Evolutionary conservation across 2,113 vertebrate genomes (phyloP).

Genomic region (Alectura lathami): DNA sequence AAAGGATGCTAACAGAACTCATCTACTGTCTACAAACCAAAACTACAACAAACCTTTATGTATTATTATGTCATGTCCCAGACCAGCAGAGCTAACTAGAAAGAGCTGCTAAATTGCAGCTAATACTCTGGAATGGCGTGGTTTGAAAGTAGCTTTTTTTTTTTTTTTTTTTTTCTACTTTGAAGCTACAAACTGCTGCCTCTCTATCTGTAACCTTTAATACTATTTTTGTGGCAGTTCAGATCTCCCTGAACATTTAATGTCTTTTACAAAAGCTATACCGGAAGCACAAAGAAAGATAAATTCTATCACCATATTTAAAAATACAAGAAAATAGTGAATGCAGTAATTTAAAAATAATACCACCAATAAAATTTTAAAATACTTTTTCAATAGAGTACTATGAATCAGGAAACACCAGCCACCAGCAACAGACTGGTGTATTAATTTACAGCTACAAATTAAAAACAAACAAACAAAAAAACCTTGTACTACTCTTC

Average conservation of each 20-base stretch:
- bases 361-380: neutral
- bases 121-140: neutral
- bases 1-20: conserved; percentile 4
- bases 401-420: neutral
- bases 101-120: conserved; percentile 7
- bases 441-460: neutral
- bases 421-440: neutral
- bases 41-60: conserved; percentile 9
- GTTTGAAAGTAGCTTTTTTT: neutral
- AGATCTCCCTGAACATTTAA: neutral
- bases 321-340: neutral
- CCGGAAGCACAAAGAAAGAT: neutral
- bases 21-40: neutral
- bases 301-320: neutral
- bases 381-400: neutral
- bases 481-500: neutral
- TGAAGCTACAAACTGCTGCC: neutral
- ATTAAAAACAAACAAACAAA: neutral
- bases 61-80: conserved; percentile 17
- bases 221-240: neutral
- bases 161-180: neutral
- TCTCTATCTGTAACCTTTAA: neutral
- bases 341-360: neutral
- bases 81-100: conserved; percentile 23
- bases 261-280: neutral